phyloP scores from a whole-genome alignment of 2,113 vertebrate species.

The Enhydra lutris region DNA sequence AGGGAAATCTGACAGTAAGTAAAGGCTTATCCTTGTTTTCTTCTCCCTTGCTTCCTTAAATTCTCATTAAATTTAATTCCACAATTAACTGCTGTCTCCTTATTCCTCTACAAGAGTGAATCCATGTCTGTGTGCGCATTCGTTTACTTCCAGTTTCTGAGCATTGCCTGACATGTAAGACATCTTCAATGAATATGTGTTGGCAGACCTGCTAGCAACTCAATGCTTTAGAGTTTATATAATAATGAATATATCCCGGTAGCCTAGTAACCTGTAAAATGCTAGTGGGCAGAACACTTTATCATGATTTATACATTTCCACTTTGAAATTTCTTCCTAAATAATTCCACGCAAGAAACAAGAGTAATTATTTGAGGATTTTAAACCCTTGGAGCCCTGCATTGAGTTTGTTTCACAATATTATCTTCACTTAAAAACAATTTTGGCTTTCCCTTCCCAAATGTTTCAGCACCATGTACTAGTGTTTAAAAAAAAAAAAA shows the following conservation, averaged over 20 bases:
- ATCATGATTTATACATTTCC: constrained; percentile 20
- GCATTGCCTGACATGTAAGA: not conserved
- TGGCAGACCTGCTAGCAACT: constrained; percentile 20
- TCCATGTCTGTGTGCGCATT: not conserved
- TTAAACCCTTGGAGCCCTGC: not conserved
- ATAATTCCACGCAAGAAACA: not conserved
- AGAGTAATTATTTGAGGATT: constrained; percentile 21
- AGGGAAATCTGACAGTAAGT: not conserved
- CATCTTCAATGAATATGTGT: not conserved
- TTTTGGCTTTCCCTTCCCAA: not conserved
- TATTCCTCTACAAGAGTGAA: not conserved
- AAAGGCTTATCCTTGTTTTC: not conserved
- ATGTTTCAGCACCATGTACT: not conserved
- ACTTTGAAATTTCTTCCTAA: not conserved
- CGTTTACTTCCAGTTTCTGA: not conserved
- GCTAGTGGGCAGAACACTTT: not conserved
- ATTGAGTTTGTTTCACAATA: constrained; percentile 42
- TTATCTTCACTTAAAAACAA: constrained; percentile 5
- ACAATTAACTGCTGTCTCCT: not conserved
- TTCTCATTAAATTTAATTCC: not conserved
- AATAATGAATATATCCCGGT: not conserved
- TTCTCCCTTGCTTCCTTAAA: not conserved
- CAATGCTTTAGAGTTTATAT: not conserved
- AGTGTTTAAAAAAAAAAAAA: not conserved
- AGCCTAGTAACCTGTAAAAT: not conserved